These are phyloP conservation scores for Phylloscopus whistleri DNA, from an alignment of 2,113 vertebrate genomes.

Conservation along the genomic window DNA sequence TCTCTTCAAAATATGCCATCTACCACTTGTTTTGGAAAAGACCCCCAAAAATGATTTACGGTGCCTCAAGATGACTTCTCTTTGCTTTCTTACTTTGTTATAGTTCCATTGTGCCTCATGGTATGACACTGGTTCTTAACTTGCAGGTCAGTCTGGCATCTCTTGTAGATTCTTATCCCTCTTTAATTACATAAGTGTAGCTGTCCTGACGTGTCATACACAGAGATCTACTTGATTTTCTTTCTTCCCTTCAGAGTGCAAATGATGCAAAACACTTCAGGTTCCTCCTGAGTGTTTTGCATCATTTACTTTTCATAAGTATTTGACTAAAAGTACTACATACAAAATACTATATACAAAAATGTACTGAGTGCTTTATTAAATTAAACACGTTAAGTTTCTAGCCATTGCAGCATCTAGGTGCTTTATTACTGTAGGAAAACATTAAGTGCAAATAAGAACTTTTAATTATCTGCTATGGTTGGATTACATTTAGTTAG, in stretches of 20 bases:
- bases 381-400: not conserved
- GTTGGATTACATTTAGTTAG: slow-evolving; percentile 22
- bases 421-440: not conserved
- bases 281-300: not conserved
- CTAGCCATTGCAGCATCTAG: not conserved
- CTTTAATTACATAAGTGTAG: not conserved
- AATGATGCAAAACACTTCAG: too few relatives aligned
- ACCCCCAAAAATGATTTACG: not conserved
- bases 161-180: not conserved
- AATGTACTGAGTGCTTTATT: not conserved
- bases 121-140: not conserved
- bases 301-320: not conserved
- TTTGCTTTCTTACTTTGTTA: not conserved
- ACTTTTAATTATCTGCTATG: not conserved
- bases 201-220: not conserved
- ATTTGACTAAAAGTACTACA: not conserved
- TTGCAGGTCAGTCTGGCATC: not conserved
- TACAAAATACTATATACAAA: not conserved
- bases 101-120: not conserved
- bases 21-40: not conserved
- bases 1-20: not conserved
- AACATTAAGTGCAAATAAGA: not conserved
- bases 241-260: too few relatives aligned
- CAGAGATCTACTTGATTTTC: not conserved
- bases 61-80: not conserved